Evolutionary conservation across 1,140 invertebrate species (phyloP).

Genomic region (Megathymus violae): DNA sequence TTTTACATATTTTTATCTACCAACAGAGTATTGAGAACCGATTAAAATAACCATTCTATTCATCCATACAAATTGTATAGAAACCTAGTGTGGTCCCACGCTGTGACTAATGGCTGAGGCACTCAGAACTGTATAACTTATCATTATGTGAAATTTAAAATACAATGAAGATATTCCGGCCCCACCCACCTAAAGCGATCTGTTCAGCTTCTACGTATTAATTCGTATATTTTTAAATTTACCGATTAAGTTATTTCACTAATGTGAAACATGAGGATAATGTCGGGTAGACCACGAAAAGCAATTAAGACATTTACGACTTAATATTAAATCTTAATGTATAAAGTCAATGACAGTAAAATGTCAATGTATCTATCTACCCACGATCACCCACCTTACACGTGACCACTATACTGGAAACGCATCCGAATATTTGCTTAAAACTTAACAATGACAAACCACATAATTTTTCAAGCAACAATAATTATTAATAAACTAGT

Average conservation of each 20-base stretch:
- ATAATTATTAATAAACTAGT: too few relatives aligned
- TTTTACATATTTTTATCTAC: background rate
- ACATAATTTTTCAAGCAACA: background rate
- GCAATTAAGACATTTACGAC: too few relatives aligned
- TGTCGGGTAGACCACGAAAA: too few relatives aligned
- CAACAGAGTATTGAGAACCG: slow-evolving; percentile 43
- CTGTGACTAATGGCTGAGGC: slow-evolving; percentile 66
- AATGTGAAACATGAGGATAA: too few relatives aligned
- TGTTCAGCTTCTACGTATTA: slow-evolving; percentile 55
- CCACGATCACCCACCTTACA: too few relatives aligned
- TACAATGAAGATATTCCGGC: slow-evolving; percentile 67
- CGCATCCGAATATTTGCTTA: too few relatives aligned
- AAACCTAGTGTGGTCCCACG: slow-evolving; percentile 60
- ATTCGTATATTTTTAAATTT: slow-evolving; percentile 41
- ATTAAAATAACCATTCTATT: slow-evolving; percentile 60
- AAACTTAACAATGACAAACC: too few relatives aligned
- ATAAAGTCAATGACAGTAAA: too few relatives aligned
- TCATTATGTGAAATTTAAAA: slow-evolving; percentile 72
- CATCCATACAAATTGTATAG: slow-evolving; percentile 52
- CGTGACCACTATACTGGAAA: too few relatives aligned
- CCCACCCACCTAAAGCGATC: slow-evolving; percentile 53
- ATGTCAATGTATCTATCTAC: too few relatives aligned
- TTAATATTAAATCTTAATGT: too few relatives aligned
- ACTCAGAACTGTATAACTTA: slow-evolving; percentile 56
- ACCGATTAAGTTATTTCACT: slow-evolving; percentile 64